Evolutionary conservation across 2,113 vertebrate species (phyloP).

Genomic region (Semnornis frantzii): DNA sequence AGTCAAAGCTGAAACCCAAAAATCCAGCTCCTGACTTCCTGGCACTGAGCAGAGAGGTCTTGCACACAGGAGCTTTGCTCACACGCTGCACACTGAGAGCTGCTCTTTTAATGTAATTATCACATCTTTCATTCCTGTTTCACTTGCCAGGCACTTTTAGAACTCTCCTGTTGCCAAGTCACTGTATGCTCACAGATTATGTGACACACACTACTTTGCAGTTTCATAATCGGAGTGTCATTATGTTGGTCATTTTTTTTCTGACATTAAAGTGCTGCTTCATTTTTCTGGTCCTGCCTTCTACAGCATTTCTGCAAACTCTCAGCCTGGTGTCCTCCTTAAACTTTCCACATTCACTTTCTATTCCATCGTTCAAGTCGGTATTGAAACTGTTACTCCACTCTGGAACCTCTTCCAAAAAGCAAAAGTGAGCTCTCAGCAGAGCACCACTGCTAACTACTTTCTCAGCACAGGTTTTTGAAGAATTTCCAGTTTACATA

Average conservation of each 20-base stretch:
- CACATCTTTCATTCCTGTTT: background rate
- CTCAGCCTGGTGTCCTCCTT: background rate
- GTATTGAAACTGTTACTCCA: background rate
- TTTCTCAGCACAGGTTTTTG: background rate
- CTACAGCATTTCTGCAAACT: background rate
- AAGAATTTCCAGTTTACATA: background rate
- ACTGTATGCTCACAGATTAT: background rate
- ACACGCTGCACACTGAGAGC: fast-evolving
- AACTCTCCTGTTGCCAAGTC: background rate
- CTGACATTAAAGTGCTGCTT: background rate
- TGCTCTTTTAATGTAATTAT: background rate
- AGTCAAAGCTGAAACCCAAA: background rate
- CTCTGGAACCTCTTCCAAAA: background rate
- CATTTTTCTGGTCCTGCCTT: background rate
- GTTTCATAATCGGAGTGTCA: background rate
- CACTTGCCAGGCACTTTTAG: background rate
- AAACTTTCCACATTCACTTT: background rate
- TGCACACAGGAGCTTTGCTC: background rate
- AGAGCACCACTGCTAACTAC: background rate
- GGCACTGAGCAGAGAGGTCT: background rate
- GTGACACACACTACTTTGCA: background rate
- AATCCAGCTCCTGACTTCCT: background rate
- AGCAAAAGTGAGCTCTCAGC: background rate
- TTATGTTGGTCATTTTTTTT: background rate
- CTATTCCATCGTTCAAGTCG: background rate